phyloP scores from a whole-genome alignment of 2,113 vertebrate species.

The Alligator mississippiensis region DNA sequence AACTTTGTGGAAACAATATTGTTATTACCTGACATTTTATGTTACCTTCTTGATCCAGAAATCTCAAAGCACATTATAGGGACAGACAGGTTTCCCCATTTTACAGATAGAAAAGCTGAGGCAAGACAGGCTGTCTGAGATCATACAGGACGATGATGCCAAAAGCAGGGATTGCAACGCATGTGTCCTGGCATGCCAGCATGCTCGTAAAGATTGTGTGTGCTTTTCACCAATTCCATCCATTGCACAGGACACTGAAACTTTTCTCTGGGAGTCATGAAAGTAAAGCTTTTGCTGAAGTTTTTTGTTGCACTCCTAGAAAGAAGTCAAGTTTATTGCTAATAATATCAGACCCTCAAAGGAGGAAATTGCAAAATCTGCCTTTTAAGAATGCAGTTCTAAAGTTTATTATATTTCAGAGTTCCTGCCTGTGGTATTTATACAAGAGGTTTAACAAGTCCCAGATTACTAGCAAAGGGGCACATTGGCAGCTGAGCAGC shows the following conservation, averaged over 20 bases:
- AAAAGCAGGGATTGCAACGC: too few species aligned
- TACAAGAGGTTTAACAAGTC: not conserved
- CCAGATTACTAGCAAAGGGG: not conserved
- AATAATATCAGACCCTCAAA: not conserved
- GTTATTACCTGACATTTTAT: too few species aligned
- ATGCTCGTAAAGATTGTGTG: not conserved
- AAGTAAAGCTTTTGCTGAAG: not conserved
- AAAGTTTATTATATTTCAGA: not conserved
- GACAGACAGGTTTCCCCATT: not conserved
- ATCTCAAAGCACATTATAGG: not conserved
- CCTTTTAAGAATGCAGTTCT: not conserved
- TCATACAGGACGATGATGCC: too few species aligned
- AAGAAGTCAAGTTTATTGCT: conserved; percentile 62
- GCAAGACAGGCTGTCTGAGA: too few species aligned
- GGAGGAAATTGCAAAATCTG: not conserved
- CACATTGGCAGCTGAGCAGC: not conserved
- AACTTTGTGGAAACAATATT: not conserved
- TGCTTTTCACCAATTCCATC: not conserved
- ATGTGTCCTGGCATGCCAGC: too few species aligned
- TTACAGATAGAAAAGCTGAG: not conserved
- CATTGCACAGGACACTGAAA: not conserved
- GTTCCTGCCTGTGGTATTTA: not conserved
- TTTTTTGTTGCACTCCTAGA: not conserved
- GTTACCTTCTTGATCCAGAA: not conserved
- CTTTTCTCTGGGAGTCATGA: not conserved